phyloP scores from a whole-genome alignment of 1,140 invertebrate species.

The Trichoplusia ni region DNA sequence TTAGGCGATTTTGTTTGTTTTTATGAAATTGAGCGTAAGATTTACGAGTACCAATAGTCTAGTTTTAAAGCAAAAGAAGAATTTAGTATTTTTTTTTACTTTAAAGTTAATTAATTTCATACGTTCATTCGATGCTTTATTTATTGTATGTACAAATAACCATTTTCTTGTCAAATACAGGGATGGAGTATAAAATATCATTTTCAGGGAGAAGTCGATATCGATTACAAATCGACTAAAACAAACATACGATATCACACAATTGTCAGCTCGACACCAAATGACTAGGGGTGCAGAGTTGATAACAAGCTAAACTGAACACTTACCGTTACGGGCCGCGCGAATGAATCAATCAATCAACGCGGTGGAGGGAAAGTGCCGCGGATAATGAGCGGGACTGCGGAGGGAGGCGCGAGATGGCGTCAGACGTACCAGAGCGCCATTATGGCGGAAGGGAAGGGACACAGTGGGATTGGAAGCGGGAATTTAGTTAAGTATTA shows the following conservation, averaged over 20 bases:
- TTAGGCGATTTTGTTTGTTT: neutral
- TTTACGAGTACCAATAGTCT: no score
- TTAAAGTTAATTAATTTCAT: no score
- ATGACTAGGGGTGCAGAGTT: slow-evolving; percentile 43
- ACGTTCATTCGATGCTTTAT: no score
- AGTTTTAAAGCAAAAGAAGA: no score
- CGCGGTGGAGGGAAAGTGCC: slow-evolving; percentile 47
- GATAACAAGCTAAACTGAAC: slow-evolving; percentile 63
- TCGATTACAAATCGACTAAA: neutral
- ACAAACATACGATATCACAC: no score
- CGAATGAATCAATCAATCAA: slow-evolving; percentile 65
- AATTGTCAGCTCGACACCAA: slow-evolving; percentile 26
- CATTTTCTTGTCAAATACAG: no score
- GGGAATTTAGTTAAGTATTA: neutral
- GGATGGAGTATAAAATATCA: no score
- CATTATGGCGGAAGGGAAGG: slow-evolving; percentile 20
- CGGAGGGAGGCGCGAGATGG: slow-evolving; percentile 27
- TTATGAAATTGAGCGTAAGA: neutral
- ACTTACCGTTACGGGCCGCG: slow-evolving; percentile 62
- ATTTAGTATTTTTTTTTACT: no score
- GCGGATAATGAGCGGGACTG: slow-evolving; percentile 35
- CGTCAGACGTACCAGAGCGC: slow-evolving; percentile 24
- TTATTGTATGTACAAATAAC: no score
- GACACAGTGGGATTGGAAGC: neutral
- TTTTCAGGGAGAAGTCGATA: no score